Conservation (phyloP, 2,888 invertebrate genomes). For the Eutolmus rufibarbis region DNA sequence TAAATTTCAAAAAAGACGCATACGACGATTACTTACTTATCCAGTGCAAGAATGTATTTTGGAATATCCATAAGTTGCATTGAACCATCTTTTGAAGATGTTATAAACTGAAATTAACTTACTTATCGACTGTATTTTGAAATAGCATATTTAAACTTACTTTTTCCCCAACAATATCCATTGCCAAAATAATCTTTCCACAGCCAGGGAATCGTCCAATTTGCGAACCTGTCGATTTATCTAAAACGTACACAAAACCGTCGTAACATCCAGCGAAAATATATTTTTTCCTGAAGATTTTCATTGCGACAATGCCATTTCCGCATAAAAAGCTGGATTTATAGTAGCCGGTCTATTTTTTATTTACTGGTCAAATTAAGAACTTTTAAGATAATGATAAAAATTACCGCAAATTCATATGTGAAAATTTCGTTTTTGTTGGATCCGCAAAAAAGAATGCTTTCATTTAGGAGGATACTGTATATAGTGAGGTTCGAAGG, state of each 20-base stretch:
- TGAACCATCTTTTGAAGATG: slow-evolving; percentile 73
- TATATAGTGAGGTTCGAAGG: slow-evolving; percentile 72
- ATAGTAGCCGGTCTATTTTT: slow-evolving; percentile 70
- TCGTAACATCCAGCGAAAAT: slow-evolving; percentile 79
- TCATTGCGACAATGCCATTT: slow-evolving; percentile 77
- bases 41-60: slow-evolving; percentile 50
- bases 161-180: slow-evolving; percentile 72
- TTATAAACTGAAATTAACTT: slow-evolving; percentile 67
- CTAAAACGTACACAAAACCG: slow-evolving; percentile 77
- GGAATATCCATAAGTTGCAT: slow-evolving; percentile 73
- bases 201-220: slow-evolving; percentile 73
- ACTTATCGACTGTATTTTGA: not conserved
- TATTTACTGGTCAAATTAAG: not conserved
- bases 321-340: slow-evolving; percentile 70
- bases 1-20: not conserved
- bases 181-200: slow-evolving; percentile 74
- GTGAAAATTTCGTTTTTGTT: slow-evolving; percentile 75
- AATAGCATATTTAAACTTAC: slow-evolving; percentile 52
- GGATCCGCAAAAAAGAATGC: slow-evolving; percentile 79
- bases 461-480: slow-evolving; percentile 72
- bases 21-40: slow-evolving; percentile 40
- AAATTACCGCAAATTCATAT: slow-evolving; percentile 76
- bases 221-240: slow-evolving; percentile 63
- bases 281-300: slow-evolving; percentile 69
- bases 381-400: not conserved